Evolutionary conservation across 2,797 vertebrate genomes (phyloP), one percentile per base, ranked within the genome.

Genomic region (Gadopsis bispinosus): DNA sequence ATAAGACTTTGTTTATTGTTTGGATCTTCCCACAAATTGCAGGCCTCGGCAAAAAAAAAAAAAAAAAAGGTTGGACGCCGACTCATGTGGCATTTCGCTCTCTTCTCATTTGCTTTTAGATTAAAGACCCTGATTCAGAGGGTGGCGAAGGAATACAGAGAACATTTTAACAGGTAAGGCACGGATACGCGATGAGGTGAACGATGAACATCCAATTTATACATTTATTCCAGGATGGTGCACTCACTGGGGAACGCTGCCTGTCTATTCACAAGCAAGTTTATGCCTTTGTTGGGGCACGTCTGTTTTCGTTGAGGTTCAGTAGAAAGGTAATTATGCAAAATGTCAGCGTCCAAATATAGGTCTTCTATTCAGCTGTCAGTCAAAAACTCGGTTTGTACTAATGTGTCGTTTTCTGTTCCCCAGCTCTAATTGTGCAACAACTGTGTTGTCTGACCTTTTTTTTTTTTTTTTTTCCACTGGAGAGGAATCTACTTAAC

Each of bases 111-210:
- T 93, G 76, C 81, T 86, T 89, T 71, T 85, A 99, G 98, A 93
- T 95, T 99, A 87, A 99, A 99, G 91, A 93, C 93, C 80, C 85
- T 98, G 91, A 96, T 98, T 94, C 97, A 98, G 89, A 96, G 93
- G 88, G 97, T 98, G 86, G 95, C 98, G 17, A 96, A 95, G 90
- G 96, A 98, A 92, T 96, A 99, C 93, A 95, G 96, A 86, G 95
- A 97, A 61, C 95, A 96, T 70, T 99, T 98, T 94, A 96, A 97
- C 93, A 97, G 97, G 98, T 99, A 90, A 85, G 92, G 75, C 81
- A 75, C 26, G 56, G 48, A 56, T 45, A 22, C n/a, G 9, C 35
- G 50, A 75, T 50, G 85, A 88, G 86, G 84, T 82, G 83, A 89
- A 79, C 88, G 78, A 89, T 80, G 81, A 86, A 85, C 78, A 86